Evolutionary conservation across 2,888 invertebrate genomes (phyloP).

Genomic region (Anorthoa munda): DNA sequence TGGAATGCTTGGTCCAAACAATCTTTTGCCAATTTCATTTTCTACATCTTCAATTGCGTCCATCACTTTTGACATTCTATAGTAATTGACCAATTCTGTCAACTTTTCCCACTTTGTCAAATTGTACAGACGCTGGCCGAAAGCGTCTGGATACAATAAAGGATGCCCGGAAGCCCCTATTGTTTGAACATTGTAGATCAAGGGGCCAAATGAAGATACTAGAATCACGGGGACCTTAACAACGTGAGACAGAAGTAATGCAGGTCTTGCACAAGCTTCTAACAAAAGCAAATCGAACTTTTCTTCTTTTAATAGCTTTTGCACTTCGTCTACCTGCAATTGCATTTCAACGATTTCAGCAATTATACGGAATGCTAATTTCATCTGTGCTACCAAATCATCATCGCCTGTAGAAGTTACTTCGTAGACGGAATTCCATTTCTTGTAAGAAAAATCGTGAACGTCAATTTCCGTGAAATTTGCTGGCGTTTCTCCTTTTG

Average conservation of each 20-base stretch:
- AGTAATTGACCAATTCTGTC: slow-evolving; percentile 51
- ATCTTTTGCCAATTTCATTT: slow-evolving; percentile 55
- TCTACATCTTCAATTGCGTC: slow-evolving; percentile 44
- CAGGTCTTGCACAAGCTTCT: slow-evolving; percentile 11
- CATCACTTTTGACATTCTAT: slow-evolving; percentile 38
- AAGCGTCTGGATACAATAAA: slow-evolving; percentile 67
- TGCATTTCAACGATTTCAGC: background rate
- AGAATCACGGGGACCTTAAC: slow-evolving; percentile 47
- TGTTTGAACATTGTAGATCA: slow-evolving; percentile 46
- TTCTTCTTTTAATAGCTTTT: slow-evolving; percentile 18
- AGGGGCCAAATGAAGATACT: slow-evolving; percentile 68
- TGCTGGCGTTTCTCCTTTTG: slow-evolving; percentile 61
- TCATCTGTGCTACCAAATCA: slow-evolving; percentile 9
- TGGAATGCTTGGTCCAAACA: slow-evolving; percentile 69
- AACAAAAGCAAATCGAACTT: slow-evolving; percentile 20
- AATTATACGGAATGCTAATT: background rate
- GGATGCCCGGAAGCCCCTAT: slow-evolving; percentile 71
- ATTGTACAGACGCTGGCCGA: slow-evolving; percentile 64
- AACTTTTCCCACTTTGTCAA: slow-evolving; percentile 73
- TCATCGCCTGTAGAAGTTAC: slow-evolving; percentile 8
- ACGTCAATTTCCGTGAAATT: slow-evolving; percentile 80
- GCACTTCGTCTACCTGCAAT: slow-evolving; percentile 12
- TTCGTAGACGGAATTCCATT: slow-evolving; percentile 28
- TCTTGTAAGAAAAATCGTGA: slow-evolving; percentile 69
- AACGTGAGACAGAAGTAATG: slow-evolving; percentile 17